phyloP scores from a whole-genome alignment of 92 coral and sea anemone genomes.

The Heliopora coerulea region DNA sequence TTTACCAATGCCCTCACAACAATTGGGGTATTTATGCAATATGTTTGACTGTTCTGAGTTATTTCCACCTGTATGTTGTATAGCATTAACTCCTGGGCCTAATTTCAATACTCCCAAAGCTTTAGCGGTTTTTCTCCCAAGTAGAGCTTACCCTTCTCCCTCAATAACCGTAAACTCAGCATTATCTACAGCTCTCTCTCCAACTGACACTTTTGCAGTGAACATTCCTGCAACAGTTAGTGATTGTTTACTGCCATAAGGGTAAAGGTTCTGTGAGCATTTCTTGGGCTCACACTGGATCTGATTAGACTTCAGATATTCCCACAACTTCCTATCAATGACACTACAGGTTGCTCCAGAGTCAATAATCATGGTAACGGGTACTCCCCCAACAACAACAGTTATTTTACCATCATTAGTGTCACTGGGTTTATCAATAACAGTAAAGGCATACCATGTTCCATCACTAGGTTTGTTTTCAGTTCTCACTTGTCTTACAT shows the following conservation, averaged over 20 bases:
- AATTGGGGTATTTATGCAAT: slow-evolving; percentile 22
- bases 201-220: slow-evolving; percentile 1
- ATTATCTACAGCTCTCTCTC: not conserved
- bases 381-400: slow-evolving; percentile 43
- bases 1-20: slow-evolving; percentile 62
- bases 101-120: slow-evolving; percentile 47
- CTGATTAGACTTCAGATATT: slow-evolving; percentile 16
- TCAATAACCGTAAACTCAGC: not conserved
- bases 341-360: slow-evolving; percentile 57
- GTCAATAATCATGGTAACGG: slow-evolving; percentile 42
- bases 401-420: not conserved
- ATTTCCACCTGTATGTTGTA: not conserved
- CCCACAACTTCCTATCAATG: slow-evolving; percentile 37
- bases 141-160: not conserved
- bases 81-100: slow-evolving; percentile 33
- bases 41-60: slow-evolving; percentile 25
- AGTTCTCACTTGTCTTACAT: not conserved
- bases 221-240: slow-evolving; percentile 7
- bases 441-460: not conserved
- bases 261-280: slow-evolving; percentile 45
- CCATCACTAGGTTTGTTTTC: not conserved
- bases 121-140: slow-evolving; percentile 11
- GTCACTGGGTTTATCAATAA: not conserved
- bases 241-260: slow-evolving; percentile 14
- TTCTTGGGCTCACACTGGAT: slow-evolving; percentile 21